These are phyloP conservation scores for Oncorhynchus kisutch DNA, from an alignment of 2,113 vertebrate genomes.

Conservation along the genomic window DNA sequence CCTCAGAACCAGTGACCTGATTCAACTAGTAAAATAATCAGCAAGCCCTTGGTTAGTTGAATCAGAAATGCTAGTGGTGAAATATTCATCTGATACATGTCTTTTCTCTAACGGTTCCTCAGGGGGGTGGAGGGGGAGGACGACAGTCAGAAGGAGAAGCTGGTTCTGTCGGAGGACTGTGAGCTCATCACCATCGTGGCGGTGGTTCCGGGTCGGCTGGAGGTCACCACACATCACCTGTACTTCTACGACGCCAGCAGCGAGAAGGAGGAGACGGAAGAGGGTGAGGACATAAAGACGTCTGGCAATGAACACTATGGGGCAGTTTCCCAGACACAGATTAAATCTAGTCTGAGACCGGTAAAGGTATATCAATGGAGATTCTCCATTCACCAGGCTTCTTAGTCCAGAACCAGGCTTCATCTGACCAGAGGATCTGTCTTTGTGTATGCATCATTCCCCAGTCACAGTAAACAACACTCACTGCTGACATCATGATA, in stretches of 20 bases:
- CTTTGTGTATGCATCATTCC: background rate
- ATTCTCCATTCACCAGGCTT: too few relatives aligned
- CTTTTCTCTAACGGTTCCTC: background rate
- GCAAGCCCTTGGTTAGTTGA: too few relatives aligned
- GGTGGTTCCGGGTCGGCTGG: conserved; percentile 85
- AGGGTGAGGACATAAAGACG: conserved; percentile 72
- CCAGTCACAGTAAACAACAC: background rate
- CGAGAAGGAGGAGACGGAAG: conserved; percentile 93
- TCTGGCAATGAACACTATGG: background rate
- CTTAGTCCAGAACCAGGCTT: too few relatives aligned
- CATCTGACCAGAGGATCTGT: background rate
- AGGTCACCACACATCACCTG: conserved; percentile 91
- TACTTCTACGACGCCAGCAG: conserved; percentile 92
- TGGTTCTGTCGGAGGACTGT: conserved; percentile 92
- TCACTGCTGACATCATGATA: background rate
- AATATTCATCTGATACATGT: too few relatives aligned
- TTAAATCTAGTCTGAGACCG: too few relatives aligned
- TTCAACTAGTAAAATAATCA: too few relatives aligned
- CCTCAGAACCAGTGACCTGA: too few relatives aligned
- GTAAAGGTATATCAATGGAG: too few relatives aligned
- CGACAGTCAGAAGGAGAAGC: conserved; percentile 88
- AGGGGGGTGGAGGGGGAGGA: conserved; percentile 86
- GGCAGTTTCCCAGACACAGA: too few relatives aligned
- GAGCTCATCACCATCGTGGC: conserved; percentile 94
- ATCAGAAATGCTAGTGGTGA: too few relatives aligned